phyloP scores from a whole-genome alignment of 2,113 vertebrate species.

The Cisticola juncidis region DNA sequence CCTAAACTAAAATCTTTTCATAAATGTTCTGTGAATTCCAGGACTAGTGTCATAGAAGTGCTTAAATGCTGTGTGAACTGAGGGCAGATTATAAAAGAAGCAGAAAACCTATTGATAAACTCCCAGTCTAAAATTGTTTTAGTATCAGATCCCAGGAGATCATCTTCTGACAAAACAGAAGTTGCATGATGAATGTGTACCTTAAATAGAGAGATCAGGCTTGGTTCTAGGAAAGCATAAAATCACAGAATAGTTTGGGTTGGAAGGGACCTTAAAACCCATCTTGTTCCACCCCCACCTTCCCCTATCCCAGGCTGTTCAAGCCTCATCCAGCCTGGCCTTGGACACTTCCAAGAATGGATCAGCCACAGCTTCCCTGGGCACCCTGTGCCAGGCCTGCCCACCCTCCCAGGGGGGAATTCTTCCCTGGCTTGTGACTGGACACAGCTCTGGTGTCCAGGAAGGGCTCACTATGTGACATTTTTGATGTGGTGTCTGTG shows the following conservation, averaged over 20 bases:
- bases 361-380: background rate
- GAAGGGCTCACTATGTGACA: background rate
- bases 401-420: background rate
- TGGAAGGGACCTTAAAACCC: background rate
- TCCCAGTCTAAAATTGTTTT: background rate
- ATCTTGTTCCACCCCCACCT: background rate
- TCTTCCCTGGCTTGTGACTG: background rate
- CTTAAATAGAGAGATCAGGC: background rate
- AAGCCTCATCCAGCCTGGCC: rapidly evolving
- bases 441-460: background rate
- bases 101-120: background rate
- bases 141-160: background rate
- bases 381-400: background rate
- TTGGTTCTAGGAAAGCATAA: background rate
- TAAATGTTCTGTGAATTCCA: background rate
- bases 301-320: background rate
- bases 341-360: background rate
- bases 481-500: background rate
- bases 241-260: background rate
- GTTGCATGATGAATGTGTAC: background rate
- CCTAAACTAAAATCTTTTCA: background rate
- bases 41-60: background rate
- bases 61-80: background rate
- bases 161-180: background rate
- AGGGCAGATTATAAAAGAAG: background rate